Evolutionary conservation across 1,140 invertebrate species (phyloP).

Genomic region (Mactra quadrangularis): DNA sequence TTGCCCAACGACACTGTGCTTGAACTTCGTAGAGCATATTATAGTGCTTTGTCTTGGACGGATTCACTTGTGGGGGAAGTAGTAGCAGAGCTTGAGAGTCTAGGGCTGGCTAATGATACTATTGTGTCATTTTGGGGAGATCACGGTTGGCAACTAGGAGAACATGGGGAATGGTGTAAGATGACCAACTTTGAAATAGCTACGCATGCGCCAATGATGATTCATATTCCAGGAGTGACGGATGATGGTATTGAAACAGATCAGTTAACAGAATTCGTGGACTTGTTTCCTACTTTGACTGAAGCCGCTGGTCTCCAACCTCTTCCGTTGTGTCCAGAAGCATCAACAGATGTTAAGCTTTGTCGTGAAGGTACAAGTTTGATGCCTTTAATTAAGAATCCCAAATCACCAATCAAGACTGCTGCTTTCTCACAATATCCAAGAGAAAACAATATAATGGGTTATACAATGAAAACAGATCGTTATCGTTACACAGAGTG

Average conservation of each 20-base stretch:
- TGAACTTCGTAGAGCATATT: conserved; percentile 80
- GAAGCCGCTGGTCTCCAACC: conserved; percentile 87
- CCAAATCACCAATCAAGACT: conserved; percentile 59
- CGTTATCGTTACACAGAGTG: conserved; percentile 14
- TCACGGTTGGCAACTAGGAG: conserved; percentile 95
- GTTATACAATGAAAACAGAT: conserved; percentile 86
- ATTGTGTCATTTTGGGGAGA: conserved; percentile 91
- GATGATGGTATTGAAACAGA: conserved; percentile 59
- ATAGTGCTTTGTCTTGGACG: conserved; percentile 84
- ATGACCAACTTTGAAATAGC: conserved; percentile 94
- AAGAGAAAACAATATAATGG: conserved; percentile 91
- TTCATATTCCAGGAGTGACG: conserved; percentile 86
- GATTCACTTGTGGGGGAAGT: conserved; percentile 91
- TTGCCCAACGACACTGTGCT: conserved; percentile 31
- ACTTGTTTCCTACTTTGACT: conserved; percentile 92
- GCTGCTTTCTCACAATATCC: conserved; percentile 92
- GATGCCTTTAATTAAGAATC: conserved; percentile 65
- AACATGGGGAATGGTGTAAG: conserved; percentile 93
- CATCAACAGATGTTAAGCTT: conserved; percentile 79
- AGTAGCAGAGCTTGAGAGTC: conserved; percentile 86
- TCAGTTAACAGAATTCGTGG: conserved; percentile 89
- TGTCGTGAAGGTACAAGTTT: conserved; percentile 91
- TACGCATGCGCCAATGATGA: conserved; percentile 90
- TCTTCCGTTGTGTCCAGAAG: conserved; percentile 85
- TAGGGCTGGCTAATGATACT: conserved; percentile 86